phyloP scores from a whole-genome alignment of 2,888 invertebrate species.

The Hyposoter dolosus region DNA sequence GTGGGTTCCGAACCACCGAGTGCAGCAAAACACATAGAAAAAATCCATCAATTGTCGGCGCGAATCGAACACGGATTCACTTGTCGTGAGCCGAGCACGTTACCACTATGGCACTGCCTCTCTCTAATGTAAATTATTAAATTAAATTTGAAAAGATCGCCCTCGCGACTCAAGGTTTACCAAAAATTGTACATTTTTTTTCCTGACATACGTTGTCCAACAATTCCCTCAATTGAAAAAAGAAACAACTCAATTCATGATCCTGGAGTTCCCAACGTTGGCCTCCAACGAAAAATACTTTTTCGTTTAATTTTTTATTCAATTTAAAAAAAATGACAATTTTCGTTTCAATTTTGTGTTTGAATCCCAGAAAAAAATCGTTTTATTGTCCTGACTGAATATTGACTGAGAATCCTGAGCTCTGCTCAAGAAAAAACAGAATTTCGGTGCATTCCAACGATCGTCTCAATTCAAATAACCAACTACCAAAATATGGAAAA shows the following conservation, averaged over 20 bases:
- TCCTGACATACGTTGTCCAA: neutral
- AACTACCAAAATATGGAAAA: no score
- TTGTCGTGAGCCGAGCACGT: no score
- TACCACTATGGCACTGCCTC: no score
- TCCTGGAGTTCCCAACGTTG: no score
- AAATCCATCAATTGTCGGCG: neutral
- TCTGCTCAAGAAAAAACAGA: no score
- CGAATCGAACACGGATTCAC: neutral
- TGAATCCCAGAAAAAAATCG: no score
- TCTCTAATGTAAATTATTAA: constrained; percentile 59
- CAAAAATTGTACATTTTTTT: constrained; percentile 6
- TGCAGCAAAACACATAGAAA: neutral
- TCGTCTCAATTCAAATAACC: no score
- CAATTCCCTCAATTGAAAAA: neutral
- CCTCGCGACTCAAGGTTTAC: constrained; percentile 46
- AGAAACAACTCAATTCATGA: neutral
- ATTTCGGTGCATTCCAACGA: no score
- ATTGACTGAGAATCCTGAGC: no score
- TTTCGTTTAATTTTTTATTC: neutral
- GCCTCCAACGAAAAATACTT: neutral
- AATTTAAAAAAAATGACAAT: no score
- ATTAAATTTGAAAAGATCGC: constrained; percentile 51
- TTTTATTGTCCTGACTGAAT: no score
- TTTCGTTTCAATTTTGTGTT: no score
- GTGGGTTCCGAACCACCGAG: neutral